These are phyloP conservation scores for Synergus laeviventris DNA, from an alignment of 2,888 invertebrate genomes.

Conservation along the genomic window DNA sequence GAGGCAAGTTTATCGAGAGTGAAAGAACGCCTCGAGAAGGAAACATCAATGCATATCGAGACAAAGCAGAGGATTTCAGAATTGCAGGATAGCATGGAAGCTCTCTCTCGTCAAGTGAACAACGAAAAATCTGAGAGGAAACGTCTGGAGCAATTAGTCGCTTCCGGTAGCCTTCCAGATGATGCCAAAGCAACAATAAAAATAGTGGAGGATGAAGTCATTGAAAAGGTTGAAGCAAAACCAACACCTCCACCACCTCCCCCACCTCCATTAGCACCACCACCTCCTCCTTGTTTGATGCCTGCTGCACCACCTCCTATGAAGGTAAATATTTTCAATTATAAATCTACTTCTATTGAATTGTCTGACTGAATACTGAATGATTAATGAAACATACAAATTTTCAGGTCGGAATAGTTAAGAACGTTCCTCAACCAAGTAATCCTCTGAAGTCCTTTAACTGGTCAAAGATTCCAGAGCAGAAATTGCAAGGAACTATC, in stretches of 20 bases:
- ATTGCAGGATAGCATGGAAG: conserved; percentile 79
- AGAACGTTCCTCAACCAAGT: conserved; percentile 94
- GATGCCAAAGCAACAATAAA: conserved; percentile 87
- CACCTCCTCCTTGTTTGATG: conserved; percentile 81
- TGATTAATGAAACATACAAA: background rate
- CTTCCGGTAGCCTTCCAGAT: conserved; percentile 94
- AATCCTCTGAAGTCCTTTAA: conserved; percentile 97
- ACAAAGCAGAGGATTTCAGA: conserved; percentile 86
- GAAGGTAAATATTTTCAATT: conserved; percentile 62
- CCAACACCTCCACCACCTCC: conserved; percentile 79
- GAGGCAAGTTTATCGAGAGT: conserved; percentile 88
- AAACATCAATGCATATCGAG: conserved; percentile 91
- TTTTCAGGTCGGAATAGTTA: conserved; percentile 75
- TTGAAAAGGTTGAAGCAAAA: conserved; percentile 71
- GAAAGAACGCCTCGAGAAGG: conserved; percentile 92
- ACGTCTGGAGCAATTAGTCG: conserved; percentile 90
- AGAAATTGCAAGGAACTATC: conserved; percentile 93
- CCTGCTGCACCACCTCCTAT: conserved; percentile 79
- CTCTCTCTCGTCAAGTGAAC: conserved; percentile 79
- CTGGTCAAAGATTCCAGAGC: conserved; percentile 96
- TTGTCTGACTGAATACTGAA: background rate
- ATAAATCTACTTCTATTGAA: background rate
- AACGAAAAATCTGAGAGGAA: conserved; percentile 89
- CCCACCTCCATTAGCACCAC: conserved; percentile 79
- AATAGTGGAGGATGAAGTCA: conserved; percentile 71